Evolutionary conservation across 1,140 invertebrate genomes (phyloP).

Genomic region (Amphibalanus amphitrite): DNA sequence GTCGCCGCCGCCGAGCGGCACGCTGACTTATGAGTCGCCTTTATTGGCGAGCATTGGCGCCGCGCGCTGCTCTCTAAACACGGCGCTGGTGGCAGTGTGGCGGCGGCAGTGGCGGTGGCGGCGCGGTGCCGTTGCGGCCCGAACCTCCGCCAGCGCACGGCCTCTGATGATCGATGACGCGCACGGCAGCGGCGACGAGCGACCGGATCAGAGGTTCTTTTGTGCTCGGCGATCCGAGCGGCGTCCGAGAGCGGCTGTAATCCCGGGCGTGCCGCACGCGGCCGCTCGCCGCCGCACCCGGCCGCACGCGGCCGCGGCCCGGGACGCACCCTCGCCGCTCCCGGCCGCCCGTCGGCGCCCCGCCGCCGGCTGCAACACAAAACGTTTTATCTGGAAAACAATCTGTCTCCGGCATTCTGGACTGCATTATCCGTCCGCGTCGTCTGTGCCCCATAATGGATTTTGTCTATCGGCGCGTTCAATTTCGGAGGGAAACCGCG

Average conservation of each 20-base stretch:
- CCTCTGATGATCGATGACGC: background rate
- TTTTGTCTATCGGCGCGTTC: background rate
- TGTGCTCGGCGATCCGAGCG: background rate
- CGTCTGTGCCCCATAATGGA: background rate
- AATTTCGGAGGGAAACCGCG: background rate
- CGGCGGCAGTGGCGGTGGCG: no score
- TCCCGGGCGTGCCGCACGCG: background rate
- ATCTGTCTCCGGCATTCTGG: background rate
- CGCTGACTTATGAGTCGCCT: background rate
- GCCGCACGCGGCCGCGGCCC: no score
- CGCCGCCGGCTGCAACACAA: background rate
- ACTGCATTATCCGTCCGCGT: background rate
- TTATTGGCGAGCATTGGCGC: background rate
- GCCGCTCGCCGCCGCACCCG: no score
- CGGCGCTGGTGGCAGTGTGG: no score
- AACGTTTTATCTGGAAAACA: slow-evolving; percentile 1
- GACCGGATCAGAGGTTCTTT: background rate
- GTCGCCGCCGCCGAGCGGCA: no score
- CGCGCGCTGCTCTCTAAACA: background rate
- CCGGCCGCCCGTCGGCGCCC: no score
- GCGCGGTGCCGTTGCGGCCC: no score
- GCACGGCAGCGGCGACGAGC: no score
- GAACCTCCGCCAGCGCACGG: background rate
- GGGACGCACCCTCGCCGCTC: no score
- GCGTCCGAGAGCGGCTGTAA: background rate